Base-by-base conservation (phyloP, 2,113 vertebrate genomes). In the Eurypyga helias region DNA sequence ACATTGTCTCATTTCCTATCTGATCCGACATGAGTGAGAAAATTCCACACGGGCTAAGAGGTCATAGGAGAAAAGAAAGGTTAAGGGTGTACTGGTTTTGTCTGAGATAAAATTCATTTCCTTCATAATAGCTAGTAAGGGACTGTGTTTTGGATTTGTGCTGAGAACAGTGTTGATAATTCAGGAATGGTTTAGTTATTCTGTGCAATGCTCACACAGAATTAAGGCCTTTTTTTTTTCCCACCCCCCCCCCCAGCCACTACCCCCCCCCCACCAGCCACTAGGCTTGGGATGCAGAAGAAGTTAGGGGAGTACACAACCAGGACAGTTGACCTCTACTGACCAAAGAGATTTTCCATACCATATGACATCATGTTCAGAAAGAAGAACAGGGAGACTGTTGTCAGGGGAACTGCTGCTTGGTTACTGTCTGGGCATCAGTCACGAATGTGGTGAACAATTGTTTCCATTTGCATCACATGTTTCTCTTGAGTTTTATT, bases 211-310 rank as follows among this genome's bases (percentile, higher is more conserved):
- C 6, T 51, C 45, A 45, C 7, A 51, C 16, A 26, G 11, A 13
- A 7, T 13, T 46, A 83, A 77, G 10, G 26, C 2, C 8, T 72
- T 66, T 65, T 36, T 17, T 77, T 10, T 10, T n/a, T 52, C 62
- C 86, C 25, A 41, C 3, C 1, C 4, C 6, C 13, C 5, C 5
- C 34, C 43, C 12, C 10, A 31, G 15, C 1, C 0, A 57, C 18
- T 2, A 70, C n/a, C n/a, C 3, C 1, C 4, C 6, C 13, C 5
- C 5, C 34, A 49, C 12, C 10, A 31, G 15, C 1, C 0, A 57
- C 18, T 2, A 70, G 18, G 18, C 8, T 82, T 9, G 5, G 34
- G 4, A 10, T 29, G 10, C 34, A 51, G 31, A 58, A 62, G 41
- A 31, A 69, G 3, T 2, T 45, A 45, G 25, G 15, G 11, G 9